Evolutionary conservation across 2,888 invertebrate genomes (phyloP), one percentile per base, ranked within the genome.

Genomic region (Eledone cirrhosa): DNA sequence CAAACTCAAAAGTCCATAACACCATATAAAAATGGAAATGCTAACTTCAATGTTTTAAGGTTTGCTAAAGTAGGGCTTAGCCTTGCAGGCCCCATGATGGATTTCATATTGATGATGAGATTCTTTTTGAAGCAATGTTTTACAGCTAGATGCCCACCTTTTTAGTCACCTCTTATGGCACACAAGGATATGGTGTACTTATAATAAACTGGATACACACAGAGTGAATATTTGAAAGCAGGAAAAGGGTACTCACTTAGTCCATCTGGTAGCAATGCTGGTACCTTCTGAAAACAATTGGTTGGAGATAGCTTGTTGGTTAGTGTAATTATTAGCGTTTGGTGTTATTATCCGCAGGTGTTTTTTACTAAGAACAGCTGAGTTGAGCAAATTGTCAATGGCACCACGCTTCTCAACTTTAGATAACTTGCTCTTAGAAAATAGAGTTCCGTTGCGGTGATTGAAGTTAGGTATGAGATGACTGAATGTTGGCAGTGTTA

Each of bases 351-450:
- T 22, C 14, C n/a, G 31, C 8, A 41, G 31, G 7, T 72, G 72
- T 41, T 72, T 72, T 24, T 41, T 72, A 41, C 41, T 72, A 22
- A 31, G 33, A n/a, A 72, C 41, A 41, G 72, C 72, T 31, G 41
- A 41, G 31, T 41, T 72, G 33, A 72, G 8, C 31, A 72, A 41
- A 72, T 22, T 41, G 14, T 22, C 41, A 24, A 72, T 24, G 11
- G 72, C 41, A 13, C n/a, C 72, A 22, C 41, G 33, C 29, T 31
- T 72, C 33, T 33, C 41, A 11, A 31, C 72, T 24, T 72, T 72
- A n/a, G 72, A 41, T 19, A 41, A 72, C 72, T 41, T 22, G 22
- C 72, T 33, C 33, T 72, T 72, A 41, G 72, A 72, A n/a, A 72
- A n/a, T 41, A 72, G 33, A 31, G 31, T 72, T 72, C 72, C 41